These are phyloP conservation scores for Spondyliosoma cantharus DNA, from an alignment of 2,797 vertebrate species.

Conservation along the genomic window DNA sequence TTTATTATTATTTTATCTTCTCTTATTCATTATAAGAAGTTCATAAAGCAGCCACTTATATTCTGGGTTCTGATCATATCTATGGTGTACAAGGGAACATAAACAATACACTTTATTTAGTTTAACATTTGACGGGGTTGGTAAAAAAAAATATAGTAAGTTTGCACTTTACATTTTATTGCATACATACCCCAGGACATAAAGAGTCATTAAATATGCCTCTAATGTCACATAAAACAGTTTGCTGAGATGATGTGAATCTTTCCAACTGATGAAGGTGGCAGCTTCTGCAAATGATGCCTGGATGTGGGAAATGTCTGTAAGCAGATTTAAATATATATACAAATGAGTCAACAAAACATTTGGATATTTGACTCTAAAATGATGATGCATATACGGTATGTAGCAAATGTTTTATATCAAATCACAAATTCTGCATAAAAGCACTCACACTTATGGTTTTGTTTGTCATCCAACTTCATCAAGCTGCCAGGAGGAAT, in stretches of 20 bases:
- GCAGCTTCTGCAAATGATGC: too few species aligned
- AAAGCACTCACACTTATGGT: neutral
- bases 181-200: neutral
- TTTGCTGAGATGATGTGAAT: constrained; percentile 5
- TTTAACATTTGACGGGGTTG: neutral
- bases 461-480: neutral
- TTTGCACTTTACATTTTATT: constrained; percentile 5
- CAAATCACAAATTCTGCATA: neutral
- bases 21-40: neutral
- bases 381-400: neutral
- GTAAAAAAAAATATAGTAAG: neutral
- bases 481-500: neutral
- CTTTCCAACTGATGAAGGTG: neutral
- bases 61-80: neutral
- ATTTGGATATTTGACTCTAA: neutral
- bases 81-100: neutral
- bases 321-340: constrained; percentile 6
- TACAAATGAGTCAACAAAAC: neutral
- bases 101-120: neutral
- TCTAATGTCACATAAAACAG: neutral
- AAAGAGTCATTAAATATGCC: neutral
- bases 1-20: too few species aligned
- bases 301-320: neutral
- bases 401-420: neutral
- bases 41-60: neutral